Percentiles rank a stretch among this genome's conserved stretches.
Conservation (phyloP, 2,797 vertebrate genomes). For the Mionectes olivaceus region DNA sequence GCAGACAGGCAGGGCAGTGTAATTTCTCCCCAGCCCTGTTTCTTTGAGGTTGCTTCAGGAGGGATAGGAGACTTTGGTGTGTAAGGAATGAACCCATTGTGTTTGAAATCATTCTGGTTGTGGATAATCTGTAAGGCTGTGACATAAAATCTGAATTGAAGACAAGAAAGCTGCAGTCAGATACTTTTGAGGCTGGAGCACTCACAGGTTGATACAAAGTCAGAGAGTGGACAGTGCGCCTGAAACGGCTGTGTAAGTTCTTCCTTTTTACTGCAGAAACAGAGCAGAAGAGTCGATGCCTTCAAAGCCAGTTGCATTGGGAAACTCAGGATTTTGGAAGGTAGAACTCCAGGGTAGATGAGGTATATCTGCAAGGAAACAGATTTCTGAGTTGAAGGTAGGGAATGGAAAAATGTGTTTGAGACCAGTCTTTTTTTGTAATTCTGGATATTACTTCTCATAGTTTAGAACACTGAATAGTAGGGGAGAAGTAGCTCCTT, state of each 20-base stretch:
- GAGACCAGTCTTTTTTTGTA: neutral
- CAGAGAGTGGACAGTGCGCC: neutral
- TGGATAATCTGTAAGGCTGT: neutral
- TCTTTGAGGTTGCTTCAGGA: neutral
- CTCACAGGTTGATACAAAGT: neutral
- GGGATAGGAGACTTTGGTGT: neutral
- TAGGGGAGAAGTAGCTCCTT: neutral
- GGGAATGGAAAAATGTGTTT: neutral
- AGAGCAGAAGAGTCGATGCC: neutral
- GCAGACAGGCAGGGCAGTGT: neutral
- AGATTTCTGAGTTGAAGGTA: neutral
- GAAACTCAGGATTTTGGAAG: neutral
- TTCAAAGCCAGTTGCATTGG: neutral
- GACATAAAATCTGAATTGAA: neutral
- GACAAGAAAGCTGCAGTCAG: neutral
- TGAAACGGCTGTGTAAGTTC: neutral
- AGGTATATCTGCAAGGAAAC: neutral
- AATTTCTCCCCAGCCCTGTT: neutral
- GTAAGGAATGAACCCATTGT: neutral
- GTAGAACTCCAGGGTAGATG: neutral
- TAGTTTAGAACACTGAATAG: fast-evolving
- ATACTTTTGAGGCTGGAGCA: neutral
- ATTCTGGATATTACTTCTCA: neutral
- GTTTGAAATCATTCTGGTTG: neutral
- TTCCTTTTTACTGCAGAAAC: neutral